Percentiles rank a stretch among this genome's conserved stretches.
phyloP scores from a whole-genome alignment of 2,797 vertebrate genomes.

The Buphagus erythrorhynchus region DNA sequence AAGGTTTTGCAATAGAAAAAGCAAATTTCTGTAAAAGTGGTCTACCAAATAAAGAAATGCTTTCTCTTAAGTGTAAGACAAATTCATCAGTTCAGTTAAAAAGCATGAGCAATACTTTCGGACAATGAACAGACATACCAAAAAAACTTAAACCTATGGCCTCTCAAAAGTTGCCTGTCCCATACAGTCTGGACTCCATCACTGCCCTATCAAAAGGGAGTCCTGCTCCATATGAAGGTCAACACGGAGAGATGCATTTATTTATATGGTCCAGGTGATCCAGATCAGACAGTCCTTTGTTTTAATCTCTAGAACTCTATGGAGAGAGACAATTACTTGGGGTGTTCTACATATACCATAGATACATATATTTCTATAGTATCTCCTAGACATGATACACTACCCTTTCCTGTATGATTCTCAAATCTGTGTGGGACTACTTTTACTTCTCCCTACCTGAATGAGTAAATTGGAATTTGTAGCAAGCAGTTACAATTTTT shows the following conservation, averaged over 20 bases:
- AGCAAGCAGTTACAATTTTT: not conserved
- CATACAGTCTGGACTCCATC: fast-evolving
- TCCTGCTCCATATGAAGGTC: fast-evolving
- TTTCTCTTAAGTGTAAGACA: not conserved
- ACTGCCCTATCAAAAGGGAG: not conserved
- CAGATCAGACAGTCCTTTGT: not conserved
- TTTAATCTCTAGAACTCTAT: not conserved
- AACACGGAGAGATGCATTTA: not conserved
- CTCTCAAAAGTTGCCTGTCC: not conserved
- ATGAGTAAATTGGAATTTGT: not conserved
- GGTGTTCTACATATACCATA: not conserved
- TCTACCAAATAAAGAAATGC: not conserved
- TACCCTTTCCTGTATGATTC: not conserved
- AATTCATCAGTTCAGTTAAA: not conserved
- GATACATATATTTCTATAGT: not conserved
- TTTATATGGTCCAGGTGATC: not conserved
- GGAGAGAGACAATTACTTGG: not conserved
- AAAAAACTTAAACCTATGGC: not conserved
- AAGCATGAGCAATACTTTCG: not conserved
- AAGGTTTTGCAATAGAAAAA: not conserved
- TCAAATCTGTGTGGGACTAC: not conserved
- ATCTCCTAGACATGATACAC: not conserved
- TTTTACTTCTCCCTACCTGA: not conserved
- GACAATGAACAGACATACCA: not conserved
- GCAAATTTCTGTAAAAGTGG: not conserved